Conservation (phyloP, 2,797 vertebrate species). For the Diplodus puntazzo region DNA sequence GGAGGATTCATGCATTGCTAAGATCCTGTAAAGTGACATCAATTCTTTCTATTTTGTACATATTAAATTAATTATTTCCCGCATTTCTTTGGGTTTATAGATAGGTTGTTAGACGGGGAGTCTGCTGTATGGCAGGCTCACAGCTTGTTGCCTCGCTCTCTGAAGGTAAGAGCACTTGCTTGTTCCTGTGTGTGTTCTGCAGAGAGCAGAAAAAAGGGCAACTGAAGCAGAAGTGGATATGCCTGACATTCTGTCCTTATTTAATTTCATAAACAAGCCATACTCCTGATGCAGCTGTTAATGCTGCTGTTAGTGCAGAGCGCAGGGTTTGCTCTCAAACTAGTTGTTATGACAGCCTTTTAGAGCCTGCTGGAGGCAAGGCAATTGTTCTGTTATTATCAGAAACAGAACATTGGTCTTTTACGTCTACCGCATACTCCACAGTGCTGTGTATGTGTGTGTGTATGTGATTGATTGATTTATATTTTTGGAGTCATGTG, state of each 20-base stretch:
- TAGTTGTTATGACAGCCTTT: constrained; percentile 72
- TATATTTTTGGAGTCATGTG: neutral
- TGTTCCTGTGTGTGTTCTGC: neutral
- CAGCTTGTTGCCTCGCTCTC: neutral
- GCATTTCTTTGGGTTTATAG: neutral
- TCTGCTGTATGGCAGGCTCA: neutral
- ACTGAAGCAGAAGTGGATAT: constrained; percentile 40
- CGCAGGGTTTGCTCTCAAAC: constrained; percentile 39
- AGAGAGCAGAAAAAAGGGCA: neutral
- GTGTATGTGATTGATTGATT: neutral
- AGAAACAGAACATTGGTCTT: constrained; percentile 47
- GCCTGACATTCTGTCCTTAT: constrained; percentile 45
- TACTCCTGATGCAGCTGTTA: constrained; percentile 41
- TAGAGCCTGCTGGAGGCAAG: constrained; percentile 57
- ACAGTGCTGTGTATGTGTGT: neutral
- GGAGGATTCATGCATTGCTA: neutral
- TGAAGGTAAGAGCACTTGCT: neutral
- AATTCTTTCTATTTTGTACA: neutral
- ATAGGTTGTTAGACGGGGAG: neutral
- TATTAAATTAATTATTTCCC: neutral
- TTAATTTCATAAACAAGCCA: constrained; percentile 42
- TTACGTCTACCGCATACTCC: constrained; percentile 2
- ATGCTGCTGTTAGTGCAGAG: constrained; percentile 49
- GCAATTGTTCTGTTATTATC: constrained; percentile 69
- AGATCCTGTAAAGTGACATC: neutral